Conservation (phyloP, 2,113 vertebrate species). For the Malurus alboscapulatus region DNA sequence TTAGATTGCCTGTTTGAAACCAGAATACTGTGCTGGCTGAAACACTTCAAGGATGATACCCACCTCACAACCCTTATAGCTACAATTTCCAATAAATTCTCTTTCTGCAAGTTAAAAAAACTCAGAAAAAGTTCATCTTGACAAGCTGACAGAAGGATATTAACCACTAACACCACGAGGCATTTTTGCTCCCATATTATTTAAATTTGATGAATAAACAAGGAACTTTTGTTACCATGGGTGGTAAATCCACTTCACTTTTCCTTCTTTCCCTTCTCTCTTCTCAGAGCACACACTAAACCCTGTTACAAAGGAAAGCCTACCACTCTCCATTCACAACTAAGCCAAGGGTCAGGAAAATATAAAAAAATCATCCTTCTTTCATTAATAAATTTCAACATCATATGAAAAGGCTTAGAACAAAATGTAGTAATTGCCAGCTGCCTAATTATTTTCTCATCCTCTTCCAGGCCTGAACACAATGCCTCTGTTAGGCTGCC, state of each 20-base stretch:
- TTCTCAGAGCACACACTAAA: not conserved
- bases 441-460: conserved; percentile 27
- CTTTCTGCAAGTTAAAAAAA: not conserved
- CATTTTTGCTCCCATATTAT: not conserved
- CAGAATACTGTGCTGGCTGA: not conserved
- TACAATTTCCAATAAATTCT: not conserved
- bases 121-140: not conserved
- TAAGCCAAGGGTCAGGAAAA: conserved; percentile 7
- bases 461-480: not conserved
- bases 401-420: not conserved
- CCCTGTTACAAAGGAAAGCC: not conserved
- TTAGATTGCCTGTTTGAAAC: not conserved
- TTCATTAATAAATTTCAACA: conserved; percentile 18
- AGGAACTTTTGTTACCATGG: not conserved
- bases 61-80: not conserved
- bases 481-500: not conserved
- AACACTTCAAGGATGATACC: not conserved
- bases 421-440: not conserved
- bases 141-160: not conserved
- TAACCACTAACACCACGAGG: not conserved
- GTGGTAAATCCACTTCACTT: not conserved
- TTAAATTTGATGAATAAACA: not conserved
- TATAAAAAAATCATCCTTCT: not conserved
- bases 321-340: not conserved
- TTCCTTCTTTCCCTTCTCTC: not conserved